These are phyloP conservation scores for Nycticorax nycticorax DNA, from an alignment of 2,113 vertebrate genomes.

Conservation along the genomic window DNA sequence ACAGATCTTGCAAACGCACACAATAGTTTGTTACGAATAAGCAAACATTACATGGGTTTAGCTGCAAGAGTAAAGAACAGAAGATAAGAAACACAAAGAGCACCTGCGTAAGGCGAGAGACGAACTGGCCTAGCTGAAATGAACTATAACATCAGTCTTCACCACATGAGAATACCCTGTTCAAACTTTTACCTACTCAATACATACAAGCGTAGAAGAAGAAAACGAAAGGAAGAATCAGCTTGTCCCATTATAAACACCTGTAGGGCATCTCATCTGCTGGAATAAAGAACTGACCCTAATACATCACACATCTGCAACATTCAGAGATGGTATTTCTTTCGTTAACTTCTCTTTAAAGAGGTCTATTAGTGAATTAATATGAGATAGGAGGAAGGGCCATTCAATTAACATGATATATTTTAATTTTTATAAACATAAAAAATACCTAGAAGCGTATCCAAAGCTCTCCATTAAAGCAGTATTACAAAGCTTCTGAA, in stretches of 20 bases:
- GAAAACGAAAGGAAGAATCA: neutral
- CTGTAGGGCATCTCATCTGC: neutral
- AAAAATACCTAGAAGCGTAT: neutral
- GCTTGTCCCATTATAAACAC: neutral
- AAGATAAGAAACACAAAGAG: neutral
- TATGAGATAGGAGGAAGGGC: neutral
- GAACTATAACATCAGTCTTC: neutral
- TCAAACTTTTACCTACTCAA: neutral
- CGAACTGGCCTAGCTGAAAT: neutral
- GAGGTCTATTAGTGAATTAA: neutral
- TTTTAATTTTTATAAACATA: neutral
- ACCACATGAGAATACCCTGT: neutral
- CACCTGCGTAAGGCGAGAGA: neutral
- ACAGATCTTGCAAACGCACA: neutral
- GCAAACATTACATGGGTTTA: neutral
- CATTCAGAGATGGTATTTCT: neutral
- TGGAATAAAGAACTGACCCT: neutral
- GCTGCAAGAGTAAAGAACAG: conserved; percentile 6
- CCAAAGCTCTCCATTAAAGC: neutral
- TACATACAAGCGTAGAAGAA: neutral
- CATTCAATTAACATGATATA: neutral
- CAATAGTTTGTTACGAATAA: neutral
- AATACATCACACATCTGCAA: neutral
- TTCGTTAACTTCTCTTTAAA: neutral
- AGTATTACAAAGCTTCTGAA: neutral